Evolutionary conservation across 2,888 invertebrate genomes (phyloP).

Genomic region (Drosophila anomalipes): DNA sequence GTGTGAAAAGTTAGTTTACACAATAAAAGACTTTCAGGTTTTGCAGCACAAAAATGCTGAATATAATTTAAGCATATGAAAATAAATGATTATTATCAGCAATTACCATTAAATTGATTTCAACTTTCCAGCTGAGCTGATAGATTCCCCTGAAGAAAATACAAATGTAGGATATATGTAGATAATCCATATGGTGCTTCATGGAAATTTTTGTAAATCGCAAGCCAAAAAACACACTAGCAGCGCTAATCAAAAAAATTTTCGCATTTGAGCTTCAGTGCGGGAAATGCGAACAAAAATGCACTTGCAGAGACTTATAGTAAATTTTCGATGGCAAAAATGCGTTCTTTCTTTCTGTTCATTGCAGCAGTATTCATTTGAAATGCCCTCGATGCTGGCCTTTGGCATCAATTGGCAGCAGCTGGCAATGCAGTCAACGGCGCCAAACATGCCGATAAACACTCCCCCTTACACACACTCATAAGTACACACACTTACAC

Average conservation of each 20-base stretch:
- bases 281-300: slow-evolving; percentile 15
- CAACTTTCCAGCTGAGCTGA: not conserved
- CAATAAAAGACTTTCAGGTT: slow-evolving; percentile 8
- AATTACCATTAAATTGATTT: not conserved
- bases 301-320: slow-evolving; percentile 37
- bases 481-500: not conserved
- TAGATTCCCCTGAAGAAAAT: not conserved
- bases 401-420: slow-evolving; percentile 39
- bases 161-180: not conserved
- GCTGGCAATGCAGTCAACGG: slow-evolving; percentile 18
- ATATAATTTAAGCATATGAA: not conserved
- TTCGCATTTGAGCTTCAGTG: slow-evolving; percentile 25
- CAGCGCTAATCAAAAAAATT: slow-evolving; percentile 35
- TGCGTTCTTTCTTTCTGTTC: slow-evolving; percentile 9
- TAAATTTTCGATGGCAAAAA: slow-evolving; percentile 32
- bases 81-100: not conserved
- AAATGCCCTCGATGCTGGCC: slow-evolving; percentile 37
- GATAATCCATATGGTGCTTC: not conserved
- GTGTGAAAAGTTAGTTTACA: slow-evolving; percentile 4
- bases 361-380: slow-evolving; percentile 28
- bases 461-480: slow-evolving; percentile 18
- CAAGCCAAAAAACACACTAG: slow-evolving; percentile 11
- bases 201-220: slow-evolving; percentile 13
- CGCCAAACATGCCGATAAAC: slow-evolving; percentile 58
- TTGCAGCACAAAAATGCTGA: not conserved